Evolutionary conservation across 2,797 vertebrate species (phyloP).

Genomic region (Betta splendens): DNA sequence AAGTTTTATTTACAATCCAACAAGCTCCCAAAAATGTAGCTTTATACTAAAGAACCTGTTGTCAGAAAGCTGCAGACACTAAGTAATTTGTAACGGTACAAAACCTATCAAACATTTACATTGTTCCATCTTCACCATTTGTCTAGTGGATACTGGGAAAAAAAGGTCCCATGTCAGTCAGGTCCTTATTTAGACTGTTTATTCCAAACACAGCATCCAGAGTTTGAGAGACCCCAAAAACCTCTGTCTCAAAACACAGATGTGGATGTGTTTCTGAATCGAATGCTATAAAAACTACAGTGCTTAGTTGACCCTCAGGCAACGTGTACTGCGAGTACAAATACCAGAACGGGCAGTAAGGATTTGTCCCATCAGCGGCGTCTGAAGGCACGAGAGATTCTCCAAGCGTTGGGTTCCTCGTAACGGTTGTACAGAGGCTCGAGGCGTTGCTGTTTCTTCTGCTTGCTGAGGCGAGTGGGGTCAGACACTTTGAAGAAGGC

Average conservation of each 20-base stretch:
- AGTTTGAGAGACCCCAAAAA: conserved; percentile 4
- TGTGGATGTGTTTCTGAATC: too few relatives aligned
- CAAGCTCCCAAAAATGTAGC: not conserved
- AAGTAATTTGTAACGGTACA: conserved; percentile 27
- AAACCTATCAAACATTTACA: conserved; percentile 35
- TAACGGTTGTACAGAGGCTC: conserved; percentile 98
- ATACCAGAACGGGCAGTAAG: too few relatives aligned
- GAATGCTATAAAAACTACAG: conserved; percentile 28
- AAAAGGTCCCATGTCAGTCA: not conserved
- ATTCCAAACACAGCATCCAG: conserved; percentile 30
- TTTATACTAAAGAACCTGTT: conserved; percentile 58
- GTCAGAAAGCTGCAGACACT: conserved; percentile 20
- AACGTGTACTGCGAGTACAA: conserved; percentile 21
- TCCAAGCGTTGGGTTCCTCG: conserved; percentile 98
- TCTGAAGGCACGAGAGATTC: conserved; percentile 95
- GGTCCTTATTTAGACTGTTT: conserved; percentile 2
- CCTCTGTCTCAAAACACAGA: not conserved
- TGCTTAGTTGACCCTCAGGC: not conserved
- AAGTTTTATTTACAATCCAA: too few relatives aligned
- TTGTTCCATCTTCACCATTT: not conserved
- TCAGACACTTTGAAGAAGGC: conserved; percentile 99
- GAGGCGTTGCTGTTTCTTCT: conserved; percentile 97
- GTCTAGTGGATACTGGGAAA: conserved; percentile 2
- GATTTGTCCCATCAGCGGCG: conserved; percentile 77
- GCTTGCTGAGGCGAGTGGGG: conserved; percentile 98